Percentiles rank a stretch among this genome's conserved stretches.
These are phyloP conservation scores for Brachypterus glaber DNA, from an alignment of 2,888 invertebrate species.

Conservation along the genomic window DNA sequence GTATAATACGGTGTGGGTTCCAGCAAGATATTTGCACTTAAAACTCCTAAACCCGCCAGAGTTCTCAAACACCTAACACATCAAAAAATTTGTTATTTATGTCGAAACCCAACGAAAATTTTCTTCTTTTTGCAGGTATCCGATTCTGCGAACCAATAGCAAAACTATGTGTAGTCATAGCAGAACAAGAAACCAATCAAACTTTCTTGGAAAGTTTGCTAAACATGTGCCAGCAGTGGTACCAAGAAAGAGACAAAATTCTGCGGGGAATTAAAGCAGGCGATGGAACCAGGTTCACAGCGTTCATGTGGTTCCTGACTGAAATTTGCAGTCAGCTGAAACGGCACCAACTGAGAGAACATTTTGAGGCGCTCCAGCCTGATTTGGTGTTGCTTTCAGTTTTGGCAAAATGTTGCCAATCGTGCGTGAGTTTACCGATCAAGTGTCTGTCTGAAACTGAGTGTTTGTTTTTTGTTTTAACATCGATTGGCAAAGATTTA, in stretches of 20 bases:
- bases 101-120: too few relatives aligned
- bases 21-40: too few relatives aligned
- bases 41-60: too few relatives aligned
- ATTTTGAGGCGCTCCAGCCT: slow-evolving; percentile 52
- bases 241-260: slow-evolving; percentile 69
- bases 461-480: slow-evolving; percentile 80
- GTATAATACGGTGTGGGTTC: too few relatives aligned
- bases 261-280: slow-evolving; percentile 45
- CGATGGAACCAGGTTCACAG: slow-evolving; percentile 61
- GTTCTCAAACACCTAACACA: too few relatives aligned
- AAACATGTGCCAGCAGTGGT: slow-evolving; percentile 78
- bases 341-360: slow-evolving; percentile 49
- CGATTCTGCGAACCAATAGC: slow-evolving; percentile 76
- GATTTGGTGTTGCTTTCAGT: slow-evolving; percentile 71
- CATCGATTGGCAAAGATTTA: slow-evolving; percentile 79
- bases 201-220: slow-evolving; percentile 82
- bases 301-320: slow-evolving; percentile 81
- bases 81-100: too few relatives aligned
- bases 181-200: slow-evolving; percentile 78
- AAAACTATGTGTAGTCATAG: slow-evolving; percentile 75
- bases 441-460: slow-evolving; percentile 78
- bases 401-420: slow-evolving; percentile 81
- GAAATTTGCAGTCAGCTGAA: slow-evolving; percentile 87
- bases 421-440: slow-evolving; percentile 73
- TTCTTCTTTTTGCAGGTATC: too few relatives aligned